Evolutionary conservation across 2,888 invertebrate species (phyloP), one percentile per base, ranked within the genome.

Genomic region (Acleris holmiana): DNA sequence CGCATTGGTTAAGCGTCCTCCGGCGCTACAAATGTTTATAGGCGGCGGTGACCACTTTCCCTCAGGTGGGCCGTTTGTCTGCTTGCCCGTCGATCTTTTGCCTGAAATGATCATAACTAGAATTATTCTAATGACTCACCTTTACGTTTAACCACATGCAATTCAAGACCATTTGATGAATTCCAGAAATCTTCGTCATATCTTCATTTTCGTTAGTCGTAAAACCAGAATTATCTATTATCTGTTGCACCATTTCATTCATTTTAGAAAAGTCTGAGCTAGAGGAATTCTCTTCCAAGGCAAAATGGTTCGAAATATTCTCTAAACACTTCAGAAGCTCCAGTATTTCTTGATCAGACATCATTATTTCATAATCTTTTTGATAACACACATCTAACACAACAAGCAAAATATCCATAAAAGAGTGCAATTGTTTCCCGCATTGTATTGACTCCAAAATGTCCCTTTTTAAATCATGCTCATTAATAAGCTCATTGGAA

Each of bases 71-170:
- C n/a, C n/a, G n/a, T n/a, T n/a, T n/a, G n/a, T n/a, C n/a, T n/a
- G n/a, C n/a, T n/a, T n/a, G n/a, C n/a, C n/a, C n/a, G n/a, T n/a
- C n/a, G n/a, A n/a, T n/a, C n/a, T n/a, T n/a, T n/a, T n/a, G n/a
- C n/a, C n/a, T n/a, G n/a, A n/a, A n/a, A n/a, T n/a, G 46, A 57
- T 3, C 55, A 55, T 23, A 19, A 4, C 10, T 19, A 48, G 8
- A 8, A 5, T 48, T 6, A 23, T 46, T 29, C 2, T 47, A 67
- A 68, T 69, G 13, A 44, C 35, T 35, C 13, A 95, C 96, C 94
- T 96, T 96, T 15, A 97, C 91, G 73, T 95, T 96, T 71, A 96
- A 92, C 97, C 97, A 97, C 75, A 96, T 94, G 75, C 95, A 95
- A 73, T 96, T 95, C 13, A 96, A 86, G 62, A 97, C 90, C 70